Evolutionary conservation across 1,140 invertebrate genomes (phyloP), one percentile per base, ranked within the genome.

Genomic region (Hermetia illucens): DNA sequence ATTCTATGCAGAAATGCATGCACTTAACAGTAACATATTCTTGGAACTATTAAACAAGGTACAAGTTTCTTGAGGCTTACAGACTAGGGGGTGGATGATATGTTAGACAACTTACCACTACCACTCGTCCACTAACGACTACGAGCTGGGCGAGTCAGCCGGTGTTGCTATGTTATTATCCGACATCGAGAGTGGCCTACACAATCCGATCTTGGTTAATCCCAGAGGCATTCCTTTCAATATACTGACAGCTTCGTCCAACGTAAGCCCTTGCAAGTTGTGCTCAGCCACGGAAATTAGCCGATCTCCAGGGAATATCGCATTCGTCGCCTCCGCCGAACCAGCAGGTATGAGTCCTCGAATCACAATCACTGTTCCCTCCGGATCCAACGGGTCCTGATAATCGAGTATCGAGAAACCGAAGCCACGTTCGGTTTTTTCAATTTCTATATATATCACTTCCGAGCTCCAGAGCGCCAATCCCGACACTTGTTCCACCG

Each of bases 361-460:
- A 39, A 96, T 87, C 20, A 96, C 90, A 57, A 96, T 95, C 20
- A 96, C 86, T 36, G 87, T 92, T 43, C 86, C 82, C 44, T 78
- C 75, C 5, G 82, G 76, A 63, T 91, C 88, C 45, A 88, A 65
- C 1, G 88, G 87, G 63, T 92, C 88, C 66, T 88, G 73, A 61
- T 96, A 96, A 63, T 96, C 92, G 25, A 95, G 67, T 44, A 96
- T 91, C 43, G 86, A 91, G 64, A 96, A 96, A 32, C 92, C 92
- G 12, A 96, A 72, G 4, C 92, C 92, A 42, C 83, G 72, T 47
- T 92, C 87, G 31, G 81, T 83, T 66, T 96, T 96, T 12, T 74
- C 63, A 21, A 96, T 68, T 53, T 89, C 77, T 36, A 96, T 79
- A 47, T 84, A 75, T 43, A 90, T 82, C 25, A 89, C 77, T 49